phyloP scores from a whole-genome alignment of 2,797 vertebrate species.

The Sarcoramphus papa region DNA sequence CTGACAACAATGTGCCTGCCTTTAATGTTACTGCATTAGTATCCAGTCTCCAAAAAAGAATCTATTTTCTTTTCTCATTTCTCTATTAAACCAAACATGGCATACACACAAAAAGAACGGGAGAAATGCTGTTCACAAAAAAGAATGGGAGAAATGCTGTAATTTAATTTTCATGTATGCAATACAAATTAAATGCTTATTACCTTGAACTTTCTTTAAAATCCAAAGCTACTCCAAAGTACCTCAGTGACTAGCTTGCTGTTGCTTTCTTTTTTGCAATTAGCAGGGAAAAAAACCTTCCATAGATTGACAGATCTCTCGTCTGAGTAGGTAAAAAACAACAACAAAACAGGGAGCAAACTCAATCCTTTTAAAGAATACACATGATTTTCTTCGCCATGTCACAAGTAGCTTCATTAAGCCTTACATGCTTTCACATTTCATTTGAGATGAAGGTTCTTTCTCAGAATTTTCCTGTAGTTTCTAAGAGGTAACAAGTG shows the following conservation, averaged over 20 bases:
- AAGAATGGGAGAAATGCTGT: background rate
- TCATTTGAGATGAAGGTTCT: background rate
- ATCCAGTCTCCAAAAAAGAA: slow-evolving; percentile 65
- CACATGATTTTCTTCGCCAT: background rate
- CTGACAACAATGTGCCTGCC: slow-evolving; percentile 56
- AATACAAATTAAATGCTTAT: slow-evolving; percentile 44
- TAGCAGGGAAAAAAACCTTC: background rate
- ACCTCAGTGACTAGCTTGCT: background rate
- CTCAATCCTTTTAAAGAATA: background rate
- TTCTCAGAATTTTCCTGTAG: background rate
- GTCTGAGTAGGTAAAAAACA: background rate
- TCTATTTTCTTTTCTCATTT: slow-evolving; percentile 61
- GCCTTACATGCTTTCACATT: background rate
- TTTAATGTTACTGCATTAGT: slow-evolving; percentile 69
- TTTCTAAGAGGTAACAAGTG: background rate
- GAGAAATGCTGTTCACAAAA: slow-evolving; percentile 2
- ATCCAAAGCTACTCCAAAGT: slow-evolving; percentile 12
- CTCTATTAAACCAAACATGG: slow-evolving; percentile 67
- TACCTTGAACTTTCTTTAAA: slow-evolving; percentile 32
- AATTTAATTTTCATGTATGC: slow-evolving; percentile 47
- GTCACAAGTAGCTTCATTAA: background rate
- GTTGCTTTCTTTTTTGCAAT: background rate
- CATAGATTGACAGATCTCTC: background rate
- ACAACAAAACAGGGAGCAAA: background rate
- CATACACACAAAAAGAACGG: slow-evolving; percentile 46